A percentile compares a stretch with the other conserved stretches of the same genome.
These are phyloP conservation scores for Scartelaos histophorus DNA, from an alignment of 2,113 vertebrate species.

Conservation along the genomic window DNA sequence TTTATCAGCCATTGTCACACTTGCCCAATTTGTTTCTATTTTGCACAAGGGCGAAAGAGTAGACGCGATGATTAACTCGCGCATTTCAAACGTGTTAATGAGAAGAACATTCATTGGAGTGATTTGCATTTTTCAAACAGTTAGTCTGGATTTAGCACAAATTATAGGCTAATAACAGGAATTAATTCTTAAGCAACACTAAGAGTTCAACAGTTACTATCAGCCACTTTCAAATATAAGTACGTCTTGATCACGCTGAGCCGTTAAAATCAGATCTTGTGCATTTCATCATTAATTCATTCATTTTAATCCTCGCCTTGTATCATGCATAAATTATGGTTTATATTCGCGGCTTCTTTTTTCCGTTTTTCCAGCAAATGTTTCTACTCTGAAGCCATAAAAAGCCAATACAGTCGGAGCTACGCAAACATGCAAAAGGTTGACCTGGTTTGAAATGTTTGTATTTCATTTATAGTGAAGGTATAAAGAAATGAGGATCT, in stretches of 20 bases:
- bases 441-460: neutral
- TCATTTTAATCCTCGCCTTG: neutral
- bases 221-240: neutral
- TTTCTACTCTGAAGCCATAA: neutral
- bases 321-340: constrained; percentile 4
- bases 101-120: constrained; percentile 3
- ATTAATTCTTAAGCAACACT: neutral
- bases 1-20: constrained; percentile 24
- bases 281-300: constrained; percentile 12
- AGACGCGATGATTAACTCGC: constrained; percentile 20
- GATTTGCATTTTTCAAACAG: constrained; percentile 3
- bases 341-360: neutral
- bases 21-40: constrained; percentile 24
- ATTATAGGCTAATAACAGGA: neutral
- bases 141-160: constrained; percentile 3
- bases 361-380: neutral
- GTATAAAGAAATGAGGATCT: neutral
- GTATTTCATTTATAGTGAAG: neutral
- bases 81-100: neutral
- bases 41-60: constrained; percentile 1
- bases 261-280: neutral
- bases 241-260: neutral
- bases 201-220: constrained; percentile 6
- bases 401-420: neutral
- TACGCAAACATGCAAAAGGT: neutral